Percentiles rank a stretch among this genome's conserved stretches.
Evolutionary conservation across 2,888 invertebrate species (phyloP).

Genomic region (Cheilosia scutellata): DNA sequence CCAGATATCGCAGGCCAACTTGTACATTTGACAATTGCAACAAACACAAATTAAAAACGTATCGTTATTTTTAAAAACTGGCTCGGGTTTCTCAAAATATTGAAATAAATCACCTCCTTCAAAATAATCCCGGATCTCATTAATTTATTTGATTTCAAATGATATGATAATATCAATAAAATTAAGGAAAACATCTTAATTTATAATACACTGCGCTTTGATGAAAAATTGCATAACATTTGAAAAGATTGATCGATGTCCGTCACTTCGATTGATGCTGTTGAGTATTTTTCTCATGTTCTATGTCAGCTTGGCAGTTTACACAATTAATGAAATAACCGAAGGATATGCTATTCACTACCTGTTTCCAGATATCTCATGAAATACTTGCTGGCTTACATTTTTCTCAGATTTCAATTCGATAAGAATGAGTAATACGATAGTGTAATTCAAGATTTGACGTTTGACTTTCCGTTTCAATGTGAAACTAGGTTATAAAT

Average conservation of each 20-base stretch:
- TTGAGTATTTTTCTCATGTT: not conserved
- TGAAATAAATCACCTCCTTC: conserved; percentile 28
- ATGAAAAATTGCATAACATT: conserved; percentile 35
- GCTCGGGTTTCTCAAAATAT: not conserved
- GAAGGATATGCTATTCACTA: conserved; percentile 9
- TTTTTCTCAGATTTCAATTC: conserved; percentile 23
- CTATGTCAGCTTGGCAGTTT: conserved; percentile 13
- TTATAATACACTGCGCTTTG: not conserved
- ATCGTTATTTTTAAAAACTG: too few relatives aligned
- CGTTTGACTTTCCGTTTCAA: conserved; percentile 17
- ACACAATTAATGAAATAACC: conserved; percentile 59
- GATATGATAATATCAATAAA: conserved; percentile 22
- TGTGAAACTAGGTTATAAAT: not conserved
- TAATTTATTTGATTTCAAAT: conserved; percentile 37
- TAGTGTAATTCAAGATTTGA: not conserved
- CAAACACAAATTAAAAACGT: too few relatives aligned
- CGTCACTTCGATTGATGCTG: not conserved
- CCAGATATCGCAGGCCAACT: too few relatives aligned
- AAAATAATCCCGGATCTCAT: conserved; percentile 15
- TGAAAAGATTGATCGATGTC: conserved; percentile 32
- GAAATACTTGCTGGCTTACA: not conserved
- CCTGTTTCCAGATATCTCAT: conserved; percentile 13
- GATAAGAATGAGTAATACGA: conserved; percentile 62
- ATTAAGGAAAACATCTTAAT: conserved; percentile 41
- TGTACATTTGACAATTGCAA: too few relatives aligned